phyloP scores from a whole-genome alignment of 2,797 vertebrate species.

The Chloroceryle amazona region DNA sequence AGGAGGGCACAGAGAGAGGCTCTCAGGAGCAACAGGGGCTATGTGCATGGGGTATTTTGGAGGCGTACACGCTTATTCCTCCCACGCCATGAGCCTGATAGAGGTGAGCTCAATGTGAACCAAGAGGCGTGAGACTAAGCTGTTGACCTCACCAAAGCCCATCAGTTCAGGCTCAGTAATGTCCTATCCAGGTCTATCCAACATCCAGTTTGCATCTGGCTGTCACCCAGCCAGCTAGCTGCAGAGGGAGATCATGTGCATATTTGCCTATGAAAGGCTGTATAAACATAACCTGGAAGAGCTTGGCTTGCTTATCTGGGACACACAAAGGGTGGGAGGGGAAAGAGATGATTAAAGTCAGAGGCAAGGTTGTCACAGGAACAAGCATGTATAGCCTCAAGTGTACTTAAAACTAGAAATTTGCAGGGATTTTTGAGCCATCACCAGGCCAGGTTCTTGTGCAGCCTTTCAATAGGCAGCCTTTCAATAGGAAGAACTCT shows the following conservation, averaged over 20 bases:
- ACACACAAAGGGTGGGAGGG: not conserved
- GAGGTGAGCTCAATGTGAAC: not conserved
- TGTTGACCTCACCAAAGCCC: not conserved
- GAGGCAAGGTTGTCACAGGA: not conserved
- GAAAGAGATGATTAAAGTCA: not conserved
- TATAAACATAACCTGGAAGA: not conserved
- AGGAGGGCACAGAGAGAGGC: not conserved
- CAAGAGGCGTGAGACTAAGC: rapidly evolving
- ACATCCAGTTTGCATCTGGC: not conserved
- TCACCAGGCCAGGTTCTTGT: not conserved
- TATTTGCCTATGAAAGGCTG: not conserved
- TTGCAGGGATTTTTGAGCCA: not conserved
- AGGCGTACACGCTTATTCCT: not conserved
- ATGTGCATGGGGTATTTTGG: rapidly evolving
- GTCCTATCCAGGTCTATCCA: not conserved
- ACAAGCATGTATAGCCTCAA: not conserved
- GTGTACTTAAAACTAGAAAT: not conserved
- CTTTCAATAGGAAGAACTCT: not conserved
- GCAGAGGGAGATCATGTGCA: not conserved
- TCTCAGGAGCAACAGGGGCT: not conserved
- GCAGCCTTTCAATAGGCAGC: not conserved
- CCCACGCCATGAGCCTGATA: not conserved
- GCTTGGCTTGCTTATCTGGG: not conserved
- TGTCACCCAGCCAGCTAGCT: not conserved
- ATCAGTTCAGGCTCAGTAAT: not conserved